Evolutionary conservation across 2,888 invertebrate species (phyloP).

Genomic region (Phaedon cochleariae): DNA sequence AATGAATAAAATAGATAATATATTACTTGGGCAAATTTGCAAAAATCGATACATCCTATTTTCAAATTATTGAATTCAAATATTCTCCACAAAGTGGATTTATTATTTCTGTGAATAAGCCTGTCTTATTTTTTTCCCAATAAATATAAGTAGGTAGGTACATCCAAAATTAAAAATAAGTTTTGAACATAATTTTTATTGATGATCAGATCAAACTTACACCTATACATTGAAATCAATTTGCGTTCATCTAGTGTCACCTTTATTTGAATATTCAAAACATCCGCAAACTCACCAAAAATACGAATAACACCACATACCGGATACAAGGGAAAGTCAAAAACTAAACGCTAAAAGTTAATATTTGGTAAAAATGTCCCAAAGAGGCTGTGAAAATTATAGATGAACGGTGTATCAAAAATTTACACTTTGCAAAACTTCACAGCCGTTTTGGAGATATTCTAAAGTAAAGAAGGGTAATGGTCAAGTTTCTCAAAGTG

Average conservation of each 20-base stretch:
- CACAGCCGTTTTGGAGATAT: background rate
- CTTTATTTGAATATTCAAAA: no score
- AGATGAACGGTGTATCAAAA: background rate
- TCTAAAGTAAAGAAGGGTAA: background rate
- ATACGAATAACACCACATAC: background rate
- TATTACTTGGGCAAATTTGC: background rate
- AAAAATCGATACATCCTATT: no score
- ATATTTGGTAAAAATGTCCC: background rate
- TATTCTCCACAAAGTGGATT: no score
- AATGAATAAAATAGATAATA: constrained; percentile 11
- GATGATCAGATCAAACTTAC: background rate
- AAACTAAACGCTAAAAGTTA: background rate
- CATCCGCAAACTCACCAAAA: background rate
- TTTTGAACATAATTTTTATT: background rate
- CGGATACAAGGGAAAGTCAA: background rate
- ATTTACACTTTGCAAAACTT: background rate
- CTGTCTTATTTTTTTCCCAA: no score
- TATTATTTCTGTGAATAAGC: no score
- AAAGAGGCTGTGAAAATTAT: background rate
- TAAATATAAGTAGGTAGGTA: no score
- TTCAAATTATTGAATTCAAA: no score
- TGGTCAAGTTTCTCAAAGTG: no score
- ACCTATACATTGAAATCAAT: background rate
- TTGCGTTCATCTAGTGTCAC: background rate
- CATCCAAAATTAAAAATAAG: no score